phyloP scores from a whole-genome alignment of 2,888 invertebrate species.

The Orthosia cruda region DNA sequence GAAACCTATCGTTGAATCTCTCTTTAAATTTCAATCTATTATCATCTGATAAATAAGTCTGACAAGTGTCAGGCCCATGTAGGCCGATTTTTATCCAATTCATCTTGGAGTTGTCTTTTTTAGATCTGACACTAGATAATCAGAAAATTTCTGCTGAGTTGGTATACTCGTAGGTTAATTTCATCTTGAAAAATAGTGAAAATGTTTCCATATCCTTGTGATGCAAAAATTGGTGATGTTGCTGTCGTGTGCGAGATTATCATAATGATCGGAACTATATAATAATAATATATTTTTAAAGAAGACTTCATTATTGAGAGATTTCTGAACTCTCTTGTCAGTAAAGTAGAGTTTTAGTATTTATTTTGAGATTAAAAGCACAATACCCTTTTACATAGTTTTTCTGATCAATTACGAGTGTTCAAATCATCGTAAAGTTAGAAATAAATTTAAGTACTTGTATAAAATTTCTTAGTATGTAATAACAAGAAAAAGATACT shows the following conservation, averaged over 20 bases:
- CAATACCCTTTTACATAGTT: neutral
- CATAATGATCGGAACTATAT: too few relatives aligned
- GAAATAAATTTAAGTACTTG: neutral
- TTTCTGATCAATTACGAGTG: neutral
- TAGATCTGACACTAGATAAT: neutral
- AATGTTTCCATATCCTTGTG: neutral
- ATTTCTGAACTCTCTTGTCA: too few relatives aligned
- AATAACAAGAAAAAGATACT: neutral
- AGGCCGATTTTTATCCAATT: neutral
- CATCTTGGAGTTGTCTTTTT: neutral
- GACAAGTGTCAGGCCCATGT: neutral
- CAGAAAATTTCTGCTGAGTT: neutral
- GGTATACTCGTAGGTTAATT: neutral
- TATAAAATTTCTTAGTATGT: neutral
- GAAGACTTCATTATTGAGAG: neutral
- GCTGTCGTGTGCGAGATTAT: too few relatives aligned
- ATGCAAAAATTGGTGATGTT: neutral
- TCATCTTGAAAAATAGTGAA: neutral
- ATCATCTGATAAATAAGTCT: neutral
- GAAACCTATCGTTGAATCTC: too few relatives aligned
- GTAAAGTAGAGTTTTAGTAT: neutral
- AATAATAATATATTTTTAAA: neutral
- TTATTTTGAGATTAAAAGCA: neutral
- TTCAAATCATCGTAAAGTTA: neutral
- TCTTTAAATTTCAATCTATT: neutral